phyloP scores from a whole-genome alignment of 2,113 vertebrate species.

The Periophthalmus modestus region DNA sequence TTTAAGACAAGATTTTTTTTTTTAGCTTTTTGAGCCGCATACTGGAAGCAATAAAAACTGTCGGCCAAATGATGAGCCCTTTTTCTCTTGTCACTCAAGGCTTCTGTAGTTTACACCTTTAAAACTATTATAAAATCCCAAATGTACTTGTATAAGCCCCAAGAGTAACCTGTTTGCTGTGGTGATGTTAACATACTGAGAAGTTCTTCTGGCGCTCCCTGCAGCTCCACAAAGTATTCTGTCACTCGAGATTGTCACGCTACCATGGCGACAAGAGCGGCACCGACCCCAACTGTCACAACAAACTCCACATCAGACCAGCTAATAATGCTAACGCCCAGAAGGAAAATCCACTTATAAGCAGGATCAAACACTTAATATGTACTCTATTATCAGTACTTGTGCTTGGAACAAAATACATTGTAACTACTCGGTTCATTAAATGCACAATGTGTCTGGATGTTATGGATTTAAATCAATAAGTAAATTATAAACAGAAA shows the following conservation, averaged over 20 bases:
- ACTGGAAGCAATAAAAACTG: no score
- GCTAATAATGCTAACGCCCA: constrained; percentile 3
- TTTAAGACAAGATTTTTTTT: no score
- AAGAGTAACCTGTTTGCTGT: background rate
- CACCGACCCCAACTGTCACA: constrained; percentile 40
- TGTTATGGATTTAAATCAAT: no score
- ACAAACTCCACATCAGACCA: constrained; percentile 13
- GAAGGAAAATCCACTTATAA: background rate
- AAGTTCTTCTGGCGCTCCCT: constrained; percentile 20
- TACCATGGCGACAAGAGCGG: constrained; percentile 14
- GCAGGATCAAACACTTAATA: background rate
- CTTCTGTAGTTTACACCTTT: no score
- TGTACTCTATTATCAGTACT: background rate
- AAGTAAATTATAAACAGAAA: no score
- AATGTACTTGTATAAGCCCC: background rate
- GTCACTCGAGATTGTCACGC: constrained; percentile 39
- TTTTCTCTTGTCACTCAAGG: no score
- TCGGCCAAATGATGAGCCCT: no score
- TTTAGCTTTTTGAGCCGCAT: no score
- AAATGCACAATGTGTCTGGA: no score
- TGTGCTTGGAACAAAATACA: no score
- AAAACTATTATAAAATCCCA: background rate
- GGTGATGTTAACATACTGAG: constrained; percentile 1
- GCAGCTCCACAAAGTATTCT: constrained; percentile 22
- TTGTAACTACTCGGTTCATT: no score